Base-by-base conservation (phyloP, 2,797 vertebrate species). In the Poecile montanus region DNA sequence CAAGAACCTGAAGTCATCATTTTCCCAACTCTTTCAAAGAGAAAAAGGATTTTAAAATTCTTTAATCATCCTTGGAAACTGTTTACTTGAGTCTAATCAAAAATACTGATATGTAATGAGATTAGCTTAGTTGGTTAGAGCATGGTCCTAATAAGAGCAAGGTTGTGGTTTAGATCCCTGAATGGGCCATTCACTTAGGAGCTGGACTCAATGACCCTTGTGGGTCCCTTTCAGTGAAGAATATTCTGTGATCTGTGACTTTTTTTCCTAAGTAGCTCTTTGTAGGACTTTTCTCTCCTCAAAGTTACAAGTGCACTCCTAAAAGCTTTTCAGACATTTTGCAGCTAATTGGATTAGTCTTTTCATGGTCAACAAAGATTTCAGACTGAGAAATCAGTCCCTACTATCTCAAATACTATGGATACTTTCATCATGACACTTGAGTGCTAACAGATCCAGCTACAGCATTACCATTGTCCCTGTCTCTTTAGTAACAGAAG, bases 101-200 rank as follows among this genome's bases (percentile, higher is more conserved):
- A 79, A 65, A 19, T 48, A 26, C 22, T 48, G 47, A 13, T 65
- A 19, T 13, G 20, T 56, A 68, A 47, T 32, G 29, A 40, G 23
- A 29, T 61, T 68, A n/a, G 4, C 7, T 47, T 0, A 0, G 23
- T n/a, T 53, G n/a, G 9, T 40, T 40, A 25, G 29, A 40, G 29
- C 10, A n/a, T 4, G 4, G n/a, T 45, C n/a, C 10, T 53, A 38
- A 6, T 20, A 60, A 38, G 9, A 68, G 3, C 29, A 76, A 53
- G 29, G 19, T 4, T 76, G 47, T n/a, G 47, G 23, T 10, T 23
- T 68, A 25, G 4, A 53, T 29, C 29, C 7, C 27, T 60, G 12
- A 2, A 27, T 16, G 27, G 22, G 10, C 27, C 22, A 16, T 45
- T 68, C 18, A 11, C 27, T 67, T 29, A 11, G n/a, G n/a, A 60